A percentile compares a stretch with the other conserved stretches of the same genome.
phyloP scores from a whole-genome alignment of 2,888 invertebrate species.

The Bimastos eiseni region DNA sequence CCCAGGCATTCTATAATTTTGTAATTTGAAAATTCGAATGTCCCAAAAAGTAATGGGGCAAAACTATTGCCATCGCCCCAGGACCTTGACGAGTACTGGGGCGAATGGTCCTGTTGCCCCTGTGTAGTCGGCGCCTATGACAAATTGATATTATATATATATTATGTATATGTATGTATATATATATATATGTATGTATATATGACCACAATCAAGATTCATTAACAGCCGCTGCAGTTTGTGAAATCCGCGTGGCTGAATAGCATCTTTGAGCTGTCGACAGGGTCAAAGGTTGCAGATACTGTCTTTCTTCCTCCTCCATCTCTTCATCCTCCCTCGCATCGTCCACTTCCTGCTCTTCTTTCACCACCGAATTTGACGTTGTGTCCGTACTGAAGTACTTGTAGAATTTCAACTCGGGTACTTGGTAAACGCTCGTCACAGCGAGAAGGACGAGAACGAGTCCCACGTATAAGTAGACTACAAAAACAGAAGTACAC shows the following conservation, averaged over 20 bases:
- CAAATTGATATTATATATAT: no score
- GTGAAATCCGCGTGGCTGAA: neutral
- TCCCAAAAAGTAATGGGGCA: no score
- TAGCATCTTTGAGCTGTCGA: neutral
- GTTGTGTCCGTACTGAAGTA: constrained; percentile 71
- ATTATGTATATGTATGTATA: no score
- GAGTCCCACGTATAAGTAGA: constrained; percentile 78
- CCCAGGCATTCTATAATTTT: no score
- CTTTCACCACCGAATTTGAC: neutral
- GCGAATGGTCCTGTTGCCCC: no score
- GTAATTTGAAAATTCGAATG: no score
- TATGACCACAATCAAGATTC: no score
- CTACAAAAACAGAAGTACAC: constrained; percentile 62
- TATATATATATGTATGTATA: no score
- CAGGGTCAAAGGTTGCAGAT: neutral
- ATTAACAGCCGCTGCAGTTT: no score
- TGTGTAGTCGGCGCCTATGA: no score
- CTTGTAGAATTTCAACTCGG: constrained; percentile 80
- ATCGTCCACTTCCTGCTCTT: neutral
- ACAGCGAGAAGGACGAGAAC: constrained; percentile 82
- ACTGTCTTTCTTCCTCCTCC: neutral
- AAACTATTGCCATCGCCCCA: no score
- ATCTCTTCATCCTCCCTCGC: neutral
- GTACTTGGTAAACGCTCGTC: constrained; percentile 85
- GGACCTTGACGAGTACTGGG: no score